Conservation (phyloP, 2,113 vertebrate species). For the Sceloporus undulatus region DNA sequence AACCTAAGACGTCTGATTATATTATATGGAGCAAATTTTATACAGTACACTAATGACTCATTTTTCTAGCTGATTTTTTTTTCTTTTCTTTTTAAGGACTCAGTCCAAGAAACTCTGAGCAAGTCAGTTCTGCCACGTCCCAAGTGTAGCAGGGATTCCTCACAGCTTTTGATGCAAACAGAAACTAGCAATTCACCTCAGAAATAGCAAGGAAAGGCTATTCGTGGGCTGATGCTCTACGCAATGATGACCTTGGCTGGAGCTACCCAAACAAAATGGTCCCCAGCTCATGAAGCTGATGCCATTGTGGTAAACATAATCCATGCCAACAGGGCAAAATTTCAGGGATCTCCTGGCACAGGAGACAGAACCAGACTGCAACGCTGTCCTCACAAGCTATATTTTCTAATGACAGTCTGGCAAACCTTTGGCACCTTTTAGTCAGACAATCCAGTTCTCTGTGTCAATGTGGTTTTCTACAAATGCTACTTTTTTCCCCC, state of each 20-base stretch:
- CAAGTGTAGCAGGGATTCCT: constrained; percentile 73
- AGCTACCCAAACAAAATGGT: constrained; percentile 72
- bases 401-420: constrained; percentile 70
- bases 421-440: constrained; percentile 50
- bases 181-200: constrained; percentile 73
- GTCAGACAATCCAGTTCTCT: constrained; percentile 48
- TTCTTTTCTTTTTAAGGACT: constrained; percentile 43
- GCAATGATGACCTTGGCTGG: constrained; percentile 78
- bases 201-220: constrained; percentile 71
- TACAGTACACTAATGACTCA: constrained; percentile 69
- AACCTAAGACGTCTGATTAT: constrained; percentile 53
- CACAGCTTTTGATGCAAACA: constrained; percentile 70
- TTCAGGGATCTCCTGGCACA: constrained; percentile 70
- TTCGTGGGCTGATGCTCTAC: constrained; percentile 72
- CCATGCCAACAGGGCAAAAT: constrained; percentile 66
- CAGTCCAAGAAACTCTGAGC: constrained; percentile 77
- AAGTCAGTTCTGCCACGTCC: constrained; percentile 78
- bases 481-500: not conserved
- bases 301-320: constrained; percentile 75
- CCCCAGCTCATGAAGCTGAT: constrained; percentile 69
- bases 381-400: constrained; percentile 40
- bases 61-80: constrained; percentile 58
- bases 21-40: constrained; percentile 63
- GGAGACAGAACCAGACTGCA: constrained; percentile 61
- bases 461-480: not conserved